Evolutionary conservation across 2,797 vertebrate genomes (phyloP), one percentile per base, ranked within the genome.

Genomic region (Cichlasoma orientale): DNA sequence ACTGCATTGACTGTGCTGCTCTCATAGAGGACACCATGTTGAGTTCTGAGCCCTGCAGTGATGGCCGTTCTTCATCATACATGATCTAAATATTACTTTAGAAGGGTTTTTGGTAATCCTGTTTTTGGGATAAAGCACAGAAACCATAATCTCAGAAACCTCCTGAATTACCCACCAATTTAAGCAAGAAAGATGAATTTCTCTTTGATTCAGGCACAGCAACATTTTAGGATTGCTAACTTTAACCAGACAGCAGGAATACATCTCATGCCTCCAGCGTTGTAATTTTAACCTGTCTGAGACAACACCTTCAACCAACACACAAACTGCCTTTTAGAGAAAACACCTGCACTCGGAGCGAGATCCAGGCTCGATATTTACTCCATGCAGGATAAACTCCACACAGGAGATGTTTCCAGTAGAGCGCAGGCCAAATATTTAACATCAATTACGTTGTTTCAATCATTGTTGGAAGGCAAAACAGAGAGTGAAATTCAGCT

Each of bases 281-380:
- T 3, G 18, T 68, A 50, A 68, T 50, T 50, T 68, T 29, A 68
- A 31, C 63, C 44, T 7, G 16, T 33, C 56, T 10, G 36, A 70
- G 52, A 57, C 23, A n/a, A 53, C 76, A 77, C 33, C 31, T 75
- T 68, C 53, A 53, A 27, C 50, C 78, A 72, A 77, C 56, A 50
- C 61, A 57, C 47, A 21, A 41, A 77, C 56, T 5, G n/a, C 18
- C 11, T 16, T 50, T 68, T 50, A 68, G 44, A 50, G 44, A n/a
- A 68, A 68, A 68, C 44, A 68, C 63, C 44, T 68, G 44, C 41
- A 68, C 63, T 50, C 63, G 13, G 41, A 66, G 61, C 19, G 23
- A n/a, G 44, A 31, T 16, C 44, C 63, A 13, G 11, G 23, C 27
- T 2, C 27, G 38, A 68, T 19, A 1, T 66, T 47, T 47, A 27